Evolutionary conservation across 2,113 vertebrate species (phyloP), one percentile per base, ranked within the genome.

Genomic region (Cyphomyrus discorhynchus): DNA sequence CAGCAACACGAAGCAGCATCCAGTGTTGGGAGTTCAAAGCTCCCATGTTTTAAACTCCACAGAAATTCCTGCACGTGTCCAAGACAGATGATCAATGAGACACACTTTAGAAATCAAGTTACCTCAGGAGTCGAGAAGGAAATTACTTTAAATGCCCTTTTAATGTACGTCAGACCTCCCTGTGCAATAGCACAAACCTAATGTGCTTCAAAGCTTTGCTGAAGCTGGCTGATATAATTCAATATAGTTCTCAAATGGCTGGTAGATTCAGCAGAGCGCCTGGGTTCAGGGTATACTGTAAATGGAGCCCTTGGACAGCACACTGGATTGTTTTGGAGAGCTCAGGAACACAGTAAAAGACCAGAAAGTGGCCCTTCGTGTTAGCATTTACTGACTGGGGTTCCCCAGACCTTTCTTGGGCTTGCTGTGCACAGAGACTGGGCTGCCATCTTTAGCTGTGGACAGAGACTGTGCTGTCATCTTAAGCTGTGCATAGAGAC

Each of bases 391-490:
- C 66, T 77, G 47, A n/a, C 46, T 77, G 66, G 88, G 7, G 13
- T 66, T 8, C 21, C 88, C n/a, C 15, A n/a, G n/a, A 39, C 45
- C 88, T n/a, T 11, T 6, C 9, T 19, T 9, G 66, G 4, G 8
- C 88, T 11, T 10, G 47, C 19, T 5, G 87, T 49, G 83, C 91
- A 91, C 92, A 93, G 90, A 93, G 96, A 96, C 94, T 95, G 17
- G 3, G 17, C 5, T 56, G 52, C 5, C 52, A 21, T 95, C 94
- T 91, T 95, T 92, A 92, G 94, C 93, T 93, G 93, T 92, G 94
- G 15, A 53, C 15, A 53, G 50, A 53, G 3, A 19, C 4, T 53
- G 15, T 0, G 50, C 15, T 95, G 96, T 95, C 11, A 13, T 95
- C 94, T 91, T 95, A 92, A 92, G 94, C 93, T 93, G 93, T 92